phyloP scores from a whole-genome alignment of 2,113 vertebrate species.

The Todiramphus saurophagus region DNA sequence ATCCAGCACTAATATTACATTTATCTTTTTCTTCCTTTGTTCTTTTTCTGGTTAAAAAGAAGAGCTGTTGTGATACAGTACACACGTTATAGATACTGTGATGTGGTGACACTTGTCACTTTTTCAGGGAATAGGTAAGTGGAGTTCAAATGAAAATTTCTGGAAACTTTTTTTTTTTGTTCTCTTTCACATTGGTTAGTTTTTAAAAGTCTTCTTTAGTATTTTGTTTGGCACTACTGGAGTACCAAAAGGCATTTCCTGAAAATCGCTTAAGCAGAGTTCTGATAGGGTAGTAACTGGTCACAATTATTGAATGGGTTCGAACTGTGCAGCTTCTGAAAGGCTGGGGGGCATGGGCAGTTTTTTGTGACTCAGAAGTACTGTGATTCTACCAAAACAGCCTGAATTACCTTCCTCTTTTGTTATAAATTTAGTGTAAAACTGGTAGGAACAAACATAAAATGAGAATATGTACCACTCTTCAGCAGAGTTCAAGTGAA shows the following conservation, averaged over 20 bases:
- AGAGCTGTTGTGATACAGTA: conserved; percentile 3
- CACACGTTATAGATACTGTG: not conserved
- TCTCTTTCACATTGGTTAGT: not conserved
- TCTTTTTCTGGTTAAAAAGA: conserved; percentile 23
- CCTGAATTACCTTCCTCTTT: not conserved
- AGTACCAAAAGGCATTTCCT: not conserved
- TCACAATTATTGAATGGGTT: not conserved
- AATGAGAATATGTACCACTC: not conserved
- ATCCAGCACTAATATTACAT: conserved; percentile 15
- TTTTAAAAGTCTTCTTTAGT: not conserved
- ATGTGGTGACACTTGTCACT: conserved; percentile 3
- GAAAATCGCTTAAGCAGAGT: not conserved
- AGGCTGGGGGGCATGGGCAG: not conserved
- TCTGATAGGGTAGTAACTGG: not conserved
- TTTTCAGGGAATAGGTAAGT: conserved; percentile 4
- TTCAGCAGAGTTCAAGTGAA: not conserved
- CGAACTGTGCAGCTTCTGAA: not conserved
- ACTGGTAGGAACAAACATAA: not conserved
- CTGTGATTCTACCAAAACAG: not conserved
- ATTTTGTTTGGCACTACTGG: not conserved
- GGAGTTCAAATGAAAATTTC: conserved; percentile 26
- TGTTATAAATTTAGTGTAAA: not conserved
- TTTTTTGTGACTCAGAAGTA: not conserved
- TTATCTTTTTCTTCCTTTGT: conserved; percentile 34
- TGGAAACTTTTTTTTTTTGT: not conserved